Evolutionary conservation across 1,140 invertebrate species (phyloP).

Genomic region (Drosophila bifasciata): DNA sequence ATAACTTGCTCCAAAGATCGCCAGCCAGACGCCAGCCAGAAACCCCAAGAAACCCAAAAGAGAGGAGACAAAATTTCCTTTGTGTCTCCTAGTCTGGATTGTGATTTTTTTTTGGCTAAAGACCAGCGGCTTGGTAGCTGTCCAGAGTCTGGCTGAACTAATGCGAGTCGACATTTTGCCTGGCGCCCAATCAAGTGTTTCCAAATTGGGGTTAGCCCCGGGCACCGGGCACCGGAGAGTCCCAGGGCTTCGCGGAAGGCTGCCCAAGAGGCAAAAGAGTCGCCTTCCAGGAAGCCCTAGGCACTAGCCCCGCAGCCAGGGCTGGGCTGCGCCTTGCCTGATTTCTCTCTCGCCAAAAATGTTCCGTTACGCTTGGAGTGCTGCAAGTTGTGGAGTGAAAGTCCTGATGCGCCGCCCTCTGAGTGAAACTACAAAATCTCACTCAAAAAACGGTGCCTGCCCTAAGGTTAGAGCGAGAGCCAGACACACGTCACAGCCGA

Average conservation of each 20-base stretch:
- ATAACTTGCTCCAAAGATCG: conserved; percentile 72
- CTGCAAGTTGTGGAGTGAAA: conserved; percentile 25
- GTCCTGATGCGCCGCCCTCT: conserved; percentile 72
- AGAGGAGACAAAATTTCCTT: conserved; percentile 25
- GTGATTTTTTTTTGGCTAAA: conserved; percentile 68
- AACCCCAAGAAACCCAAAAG: conserved; percentile 20
- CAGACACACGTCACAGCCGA: background rate
- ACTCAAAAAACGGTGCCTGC: conserved; percentile 32
- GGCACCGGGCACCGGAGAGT: conserved; percentile 3
- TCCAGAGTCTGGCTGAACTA: conserved; percentile 56
- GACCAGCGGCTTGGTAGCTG: conserved; percentile 82
- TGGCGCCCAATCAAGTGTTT: conserved; percentile 84
- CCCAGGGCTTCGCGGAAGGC: conserved; percentile 60
- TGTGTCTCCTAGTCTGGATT: conserved; percentile 40
- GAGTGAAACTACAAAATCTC: conserved; percentile 31
- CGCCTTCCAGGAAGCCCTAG: conserved; percentile 68
- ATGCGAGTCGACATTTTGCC: conserved; percentile 70
- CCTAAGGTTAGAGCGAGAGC: conserved; percentile 19
- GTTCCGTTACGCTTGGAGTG: conserved; percentile 10
- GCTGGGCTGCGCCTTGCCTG: conserved; percentile 38
- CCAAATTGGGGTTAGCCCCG: conserved; percentile 70
- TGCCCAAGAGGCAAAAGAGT: conserved; percentile 6
- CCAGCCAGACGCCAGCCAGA: conserved; percentile 65
- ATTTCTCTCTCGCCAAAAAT: background rate
- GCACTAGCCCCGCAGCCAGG: background rate